phyloP scores from a whole-genome alignment of 2,888 invertebrate genomes.

The Tetranychus truncatus region DNA sequence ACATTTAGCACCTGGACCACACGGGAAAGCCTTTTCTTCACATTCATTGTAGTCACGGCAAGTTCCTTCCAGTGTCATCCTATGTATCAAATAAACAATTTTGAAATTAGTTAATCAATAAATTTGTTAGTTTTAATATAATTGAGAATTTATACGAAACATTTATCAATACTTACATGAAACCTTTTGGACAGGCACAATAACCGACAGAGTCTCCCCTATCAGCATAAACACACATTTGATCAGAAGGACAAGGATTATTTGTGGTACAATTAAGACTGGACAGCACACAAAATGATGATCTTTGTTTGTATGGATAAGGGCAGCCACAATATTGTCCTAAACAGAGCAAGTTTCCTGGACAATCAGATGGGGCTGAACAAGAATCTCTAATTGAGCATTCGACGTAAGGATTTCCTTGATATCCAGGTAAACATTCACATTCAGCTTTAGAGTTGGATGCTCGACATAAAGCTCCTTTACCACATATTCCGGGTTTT shows the following conservation, averaged over 20 bases:
- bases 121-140: conserved; percentile 6
- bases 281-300: conserved; percentile 28
- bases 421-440: conserved; percentile 66
- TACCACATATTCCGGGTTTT: conserved; percentile 66
- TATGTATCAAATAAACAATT: too few species aligned
- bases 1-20: conserved; percentile 59
- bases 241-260: conserved; percentile 58
- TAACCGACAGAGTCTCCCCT: conserved; percentile 66
- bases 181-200: conserved; percentile 78
- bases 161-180: conserved; percentile 31
- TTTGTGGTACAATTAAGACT: conserved; percentile 34
- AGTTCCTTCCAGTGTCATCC: conserved; percentile 14
- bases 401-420: conserved; percentile 68
- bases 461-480: conserved; percentile 77
- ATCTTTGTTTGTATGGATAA: conserved; percentile 25
- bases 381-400: conserved; percentile 35
- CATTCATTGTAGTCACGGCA: conserved; percentile 26
- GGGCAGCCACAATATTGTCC: conserved; percentile 31
- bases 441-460: conserved; percentile 76
- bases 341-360: conserved; percentile 59
- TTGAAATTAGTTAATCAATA: background rate
- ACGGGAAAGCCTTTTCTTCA: conserved; percentile 31
- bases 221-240: conserved; percentile 47
- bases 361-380: conserved; percentile 47
- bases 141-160: conserved; percentile 14